A percentile compares a stretch with the other conserved stretches of the same genome.
These are phyloP conservation scores for Ooceraea biroi DNA, from an alignment of 1,140 invertebrate genomes.

Conservation along the genomic window DNA sequence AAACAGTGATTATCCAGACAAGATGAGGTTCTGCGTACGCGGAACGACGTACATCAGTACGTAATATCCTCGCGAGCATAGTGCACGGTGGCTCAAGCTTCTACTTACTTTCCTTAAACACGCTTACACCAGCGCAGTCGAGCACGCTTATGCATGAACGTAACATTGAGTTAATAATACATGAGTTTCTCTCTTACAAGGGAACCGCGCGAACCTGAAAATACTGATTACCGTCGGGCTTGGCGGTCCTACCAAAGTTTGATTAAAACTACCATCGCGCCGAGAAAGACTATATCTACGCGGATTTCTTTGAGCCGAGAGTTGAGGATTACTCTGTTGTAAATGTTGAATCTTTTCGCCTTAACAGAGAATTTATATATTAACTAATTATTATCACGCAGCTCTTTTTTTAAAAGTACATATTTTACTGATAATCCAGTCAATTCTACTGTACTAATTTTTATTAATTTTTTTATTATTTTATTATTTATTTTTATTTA, in stretches of 20 bases:
- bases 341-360: background rate
- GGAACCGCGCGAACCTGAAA: constrained; percentile 27
- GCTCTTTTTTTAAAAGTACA: background rate
- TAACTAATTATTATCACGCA: too few relatives aligned
- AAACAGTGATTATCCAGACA: background rate
- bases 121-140: constrained; percentile 39
- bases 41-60: constrained; percentile 13
- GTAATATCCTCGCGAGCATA: constrained; percentile 36
- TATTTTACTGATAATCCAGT: background rate
- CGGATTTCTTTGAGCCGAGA: background rate
- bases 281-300: constrained; percentile 1
- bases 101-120: constrained; percentile 43
- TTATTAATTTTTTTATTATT: background rate
- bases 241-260: constrained; percentile 16
- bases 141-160: constrained; percentile 50
- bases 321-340: too few relatives aligned
- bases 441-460: constrained; percentile 17
- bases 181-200: constrained; percentile 28
- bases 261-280: background rate
- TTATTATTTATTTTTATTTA: too few relatives aligned
- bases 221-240: constrained; percentile 33
- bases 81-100: constrained; percentile 14
- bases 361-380: background rate
- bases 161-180: constrained; percentile 51
- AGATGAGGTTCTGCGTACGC: constrained; percentile 21